Evolutionary conservation across 2,797 vertebrate species (phyloP).

Genomic region (Percopsis omiscomaycus): DNA sequence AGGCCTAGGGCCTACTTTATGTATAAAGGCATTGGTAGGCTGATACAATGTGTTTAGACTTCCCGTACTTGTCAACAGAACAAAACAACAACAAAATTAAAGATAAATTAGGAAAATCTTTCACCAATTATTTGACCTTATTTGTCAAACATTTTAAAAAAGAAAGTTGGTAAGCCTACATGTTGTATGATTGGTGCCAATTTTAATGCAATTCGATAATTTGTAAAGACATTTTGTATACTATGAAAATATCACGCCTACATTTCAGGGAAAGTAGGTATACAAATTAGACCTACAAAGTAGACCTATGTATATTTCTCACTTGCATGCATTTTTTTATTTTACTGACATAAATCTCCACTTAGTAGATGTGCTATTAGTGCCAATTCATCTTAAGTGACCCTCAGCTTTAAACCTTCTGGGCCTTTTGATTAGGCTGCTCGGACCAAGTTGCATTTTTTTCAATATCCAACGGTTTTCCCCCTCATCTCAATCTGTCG

Average conservation of each 20-base stretch:
- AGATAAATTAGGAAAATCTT: background rate
- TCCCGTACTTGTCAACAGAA: no score
- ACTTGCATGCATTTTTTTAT: slow-evolving; percentile 1
- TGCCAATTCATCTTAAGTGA: slow-evolving; percentile 62
- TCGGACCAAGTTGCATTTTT: slow-evolving; percentile 51
- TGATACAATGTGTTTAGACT: no score
- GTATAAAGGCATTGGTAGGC: no score
- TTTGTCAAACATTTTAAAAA: background rate
- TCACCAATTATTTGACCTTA: background rate
- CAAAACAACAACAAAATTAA: background rate
- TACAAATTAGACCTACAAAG: background rate
- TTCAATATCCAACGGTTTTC: slow-evolving; percentile 85
- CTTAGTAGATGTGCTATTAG: slow-evolving; percentile 42
- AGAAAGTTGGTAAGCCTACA: background rate
- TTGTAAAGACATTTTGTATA: no score
- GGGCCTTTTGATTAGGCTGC: slow-evolving; percentile 56
- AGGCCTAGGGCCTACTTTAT: no score
- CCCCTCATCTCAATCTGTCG: slow-evolving; percentile 88
- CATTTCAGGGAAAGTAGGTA: no score
- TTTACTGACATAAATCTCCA: slow-evolving; percentile 23
- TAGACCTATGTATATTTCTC: background rate
- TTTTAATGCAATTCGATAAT: no score
- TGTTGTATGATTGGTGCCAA: background rate
- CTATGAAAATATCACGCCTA: no score
- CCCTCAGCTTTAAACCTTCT: slow-evolving; percentile 59